Percentiles rank a stretch among this genome's conserved stretches.
Conservation (phyloP, 1,140 invertebrate genomes). For the Heliconius congener region DNA sequence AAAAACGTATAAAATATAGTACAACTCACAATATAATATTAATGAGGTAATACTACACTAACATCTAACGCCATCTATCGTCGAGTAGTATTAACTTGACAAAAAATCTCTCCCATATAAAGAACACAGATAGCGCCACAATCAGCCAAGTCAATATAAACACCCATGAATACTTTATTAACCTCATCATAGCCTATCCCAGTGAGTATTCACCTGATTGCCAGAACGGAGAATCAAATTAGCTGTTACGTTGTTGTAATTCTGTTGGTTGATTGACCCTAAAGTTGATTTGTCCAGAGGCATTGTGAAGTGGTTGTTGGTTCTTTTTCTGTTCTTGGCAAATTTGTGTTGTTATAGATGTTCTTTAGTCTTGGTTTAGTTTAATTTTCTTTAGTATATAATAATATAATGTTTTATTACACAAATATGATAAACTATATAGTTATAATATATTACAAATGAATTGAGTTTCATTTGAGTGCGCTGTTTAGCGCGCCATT, state of each 20-base stretch:
- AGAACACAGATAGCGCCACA: conserved; percentile 4
- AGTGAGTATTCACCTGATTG: conserved; percentile 22
- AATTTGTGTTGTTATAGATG: too few species aligned
- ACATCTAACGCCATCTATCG: conserved; percentile 21
- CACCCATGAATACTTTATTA: conserved; percentile 27
- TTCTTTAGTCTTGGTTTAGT: too few species aligned
- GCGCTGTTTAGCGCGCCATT: too few species aligned
- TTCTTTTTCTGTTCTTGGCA: not conserved
- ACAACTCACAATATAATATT: not conserved
- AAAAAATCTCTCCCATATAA: not conserved
- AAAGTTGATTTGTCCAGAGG: not conserved
- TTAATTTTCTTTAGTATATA: too few species aligned
- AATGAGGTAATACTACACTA: not conserved
- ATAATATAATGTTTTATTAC: too few species aligned
- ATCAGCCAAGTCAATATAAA: conserved; percentile 22
- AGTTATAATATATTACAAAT: too few species aligned
- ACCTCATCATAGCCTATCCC: conserved; percentile 20
- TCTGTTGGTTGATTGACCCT: not conserved
- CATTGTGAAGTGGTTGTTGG: not conserved
- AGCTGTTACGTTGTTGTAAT: not conserved
- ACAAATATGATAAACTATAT: too few species aligned
- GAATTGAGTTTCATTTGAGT: too few species aligned
- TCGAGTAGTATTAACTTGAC: not conserved
- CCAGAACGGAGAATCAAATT: conserved; percentile 5
- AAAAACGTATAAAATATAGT: not conserved